A percentile compares a stretch with the other conserved stretches of the same genome.
Conservation (phyloP, 2,888 invertebrate genomes). For the Latrodectus elegans region DNA sequence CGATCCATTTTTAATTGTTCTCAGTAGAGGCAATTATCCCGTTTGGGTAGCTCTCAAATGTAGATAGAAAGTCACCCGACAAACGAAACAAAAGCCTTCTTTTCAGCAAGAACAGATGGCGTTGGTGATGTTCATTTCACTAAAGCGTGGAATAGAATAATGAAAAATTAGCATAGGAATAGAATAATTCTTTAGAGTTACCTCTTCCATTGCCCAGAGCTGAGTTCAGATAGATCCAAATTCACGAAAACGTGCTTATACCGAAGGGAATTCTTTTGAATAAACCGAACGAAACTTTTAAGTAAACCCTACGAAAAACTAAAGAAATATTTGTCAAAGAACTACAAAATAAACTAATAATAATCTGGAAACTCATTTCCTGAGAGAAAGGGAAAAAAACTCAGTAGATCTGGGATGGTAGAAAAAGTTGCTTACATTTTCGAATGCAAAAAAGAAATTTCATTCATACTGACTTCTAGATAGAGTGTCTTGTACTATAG, state of each 20-base stretch:
- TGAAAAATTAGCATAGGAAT: slow-evolving; percentile 45
- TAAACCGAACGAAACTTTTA: too few relatives aligned
- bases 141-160: slow-evolving; percentile 19
- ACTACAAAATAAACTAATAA: slow-evolving; percentile 2
- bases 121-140: background rate
- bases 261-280: background rate
- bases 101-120: slow-evolving; percentile 4
- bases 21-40: slow-evolving; percentile 17
- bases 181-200: background rate
- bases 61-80: background rate
- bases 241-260: background rate
- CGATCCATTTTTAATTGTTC: slow-evolving; percentile 46
- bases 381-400: background rate
- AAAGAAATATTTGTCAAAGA: background rate
- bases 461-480: background rate
- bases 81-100: background rate
- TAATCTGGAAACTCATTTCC: slow-evolving; percentile 29
- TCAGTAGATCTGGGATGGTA: background rate
- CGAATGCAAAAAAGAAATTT: background rate
- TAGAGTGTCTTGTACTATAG: too few relatives aligned
- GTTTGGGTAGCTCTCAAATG: background rate
- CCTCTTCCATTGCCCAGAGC: too few relatives aligned
- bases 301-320: too few relatives aligned
- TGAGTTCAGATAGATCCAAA: too few relatives aligned
- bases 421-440: background rate